Evolutionary conservation across 2,797 vertebrate species (phyloP), one percentile per base, ranked within the genome.

Genomic region (Lagocephalus sceleratus): DNA sequence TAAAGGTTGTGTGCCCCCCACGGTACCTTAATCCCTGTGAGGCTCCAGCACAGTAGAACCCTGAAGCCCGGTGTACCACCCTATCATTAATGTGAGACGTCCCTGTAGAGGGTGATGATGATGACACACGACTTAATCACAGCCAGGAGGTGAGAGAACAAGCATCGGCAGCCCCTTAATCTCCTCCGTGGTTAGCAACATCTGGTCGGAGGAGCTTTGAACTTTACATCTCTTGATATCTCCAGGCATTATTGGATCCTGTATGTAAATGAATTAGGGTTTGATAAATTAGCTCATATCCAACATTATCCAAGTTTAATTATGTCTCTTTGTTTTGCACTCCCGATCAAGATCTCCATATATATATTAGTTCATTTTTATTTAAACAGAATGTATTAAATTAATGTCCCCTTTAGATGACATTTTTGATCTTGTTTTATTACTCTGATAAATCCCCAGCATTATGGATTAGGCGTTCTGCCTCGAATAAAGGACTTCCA

Each of bases 231-330:
- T 69, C 38, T 52, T 78, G 74, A 80, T 79, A 69, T 71, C 69
- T 54, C 51, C 3, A 15, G 68, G 75, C 79, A 73, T 79, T 86
- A 86, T 86, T 84, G 69, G 78, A 88, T 84, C 77, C 58, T 59
- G 51, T 67, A 75, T 84, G 81, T 75, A 85, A 84, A 85, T 83
- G 66, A 23, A 73, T 73, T 72, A 54, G n/a, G 60, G 49, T 71
- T 61, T 81, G 86, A 82, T 86, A 72, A 86, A 88, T 85, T 75
- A 60, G 57, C 57, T 84, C 73, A 85, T 85, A 81, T 78, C 47
- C 57, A 41, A 55, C 47, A 57, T 75, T 63, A 47, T 64, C 60
- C 38, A 9, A 63, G 29, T 70, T 74, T 69, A 64, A 79, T 81
- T 78, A 72, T 16, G 58, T 56, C 63, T 54, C 79, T 78, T 76